Percentiles rank a stretch among this genome's conserved stretches.
phyloP scores from a whole-genome alignment of 2,113 vertebrate genomes.

The Carlito syrichta region DNA sequence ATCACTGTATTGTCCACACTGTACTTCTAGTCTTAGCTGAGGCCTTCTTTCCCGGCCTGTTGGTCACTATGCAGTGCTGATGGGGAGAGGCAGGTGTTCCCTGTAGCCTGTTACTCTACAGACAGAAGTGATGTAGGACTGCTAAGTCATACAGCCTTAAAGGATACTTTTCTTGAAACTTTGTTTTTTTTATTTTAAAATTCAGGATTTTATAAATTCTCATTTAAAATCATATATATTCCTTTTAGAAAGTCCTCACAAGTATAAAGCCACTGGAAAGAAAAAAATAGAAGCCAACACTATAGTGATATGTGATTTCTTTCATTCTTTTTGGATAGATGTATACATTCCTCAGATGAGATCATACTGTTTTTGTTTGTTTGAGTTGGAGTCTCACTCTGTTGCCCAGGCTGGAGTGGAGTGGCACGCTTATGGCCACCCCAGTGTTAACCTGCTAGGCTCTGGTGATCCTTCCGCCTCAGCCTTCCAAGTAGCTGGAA shows the following conservation, averaged over 20 bases:
- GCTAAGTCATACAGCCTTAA: not conserved
- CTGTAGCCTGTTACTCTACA: accelerated
- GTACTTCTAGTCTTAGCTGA: accelerated
- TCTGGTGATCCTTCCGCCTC: no score
- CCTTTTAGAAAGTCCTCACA: not conserved
- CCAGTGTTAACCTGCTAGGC: no score
- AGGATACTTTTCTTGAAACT: not conserved
- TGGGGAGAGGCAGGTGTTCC: not conserved
- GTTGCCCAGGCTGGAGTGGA: no score
- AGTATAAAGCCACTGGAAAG: not conserved
- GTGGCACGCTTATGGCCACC: no score
- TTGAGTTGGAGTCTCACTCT: no score
- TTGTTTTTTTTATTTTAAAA: not conserved
- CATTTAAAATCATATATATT: not conserved
- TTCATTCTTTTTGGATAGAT: not conserved
- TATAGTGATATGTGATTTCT: not conserved
- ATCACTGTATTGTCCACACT: accelerated
- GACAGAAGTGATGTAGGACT: not conserved
- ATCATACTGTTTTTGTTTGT: not conserved
- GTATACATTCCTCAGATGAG: not conserved
- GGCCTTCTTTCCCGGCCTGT: not conserved
- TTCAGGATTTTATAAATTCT: not conserved
- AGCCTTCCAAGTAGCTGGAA: no score
- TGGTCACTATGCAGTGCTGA: not conserved
- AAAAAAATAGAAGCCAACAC: not conserved